phyloP scores from a whole-genome alignment of 2,888 invertebrate species.

The Caenorhabditis plicata region DNA sequence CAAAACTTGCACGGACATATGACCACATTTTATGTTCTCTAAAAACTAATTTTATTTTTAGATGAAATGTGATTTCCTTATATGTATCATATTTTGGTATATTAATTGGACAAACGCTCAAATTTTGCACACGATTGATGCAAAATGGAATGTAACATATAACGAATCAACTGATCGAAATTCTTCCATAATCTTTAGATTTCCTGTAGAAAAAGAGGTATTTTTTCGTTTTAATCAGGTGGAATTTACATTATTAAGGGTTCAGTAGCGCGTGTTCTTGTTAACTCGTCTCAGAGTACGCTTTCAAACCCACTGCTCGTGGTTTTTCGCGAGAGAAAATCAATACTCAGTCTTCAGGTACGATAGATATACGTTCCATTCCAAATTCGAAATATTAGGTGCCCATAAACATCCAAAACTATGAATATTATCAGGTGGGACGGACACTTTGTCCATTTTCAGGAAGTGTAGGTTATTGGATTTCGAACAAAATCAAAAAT shows the following conservation, averaged over 20 bases:
- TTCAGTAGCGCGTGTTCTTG: constrained; percentile 10
- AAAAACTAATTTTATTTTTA: not conserved
- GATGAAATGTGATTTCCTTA: not conserved
- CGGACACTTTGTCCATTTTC: constrained; percentile 44
- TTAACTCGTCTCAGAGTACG: constrained; percentile 15
- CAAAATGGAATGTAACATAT: constrained; percentile 24
- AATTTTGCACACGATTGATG: constrained; percentile 10
- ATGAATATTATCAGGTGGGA: constrained; percentile 30
- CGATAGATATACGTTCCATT: constrained; percentile 1
- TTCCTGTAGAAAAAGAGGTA: constrained; percentile 17
- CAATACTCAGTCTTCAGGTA: constrained; percentile 38
- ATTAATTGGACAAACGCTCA: constrained; percentile 2
- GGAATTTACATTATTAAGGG: constrained; percentile 4
- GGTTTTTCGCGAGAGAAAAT: constrained; percentile 37
- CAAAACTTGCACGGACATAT: no score
- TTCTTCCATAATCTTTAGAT: constrained; percentile 21
- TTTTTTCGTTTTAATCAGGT: not conserved
- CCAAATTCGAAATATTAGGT: constrained; percentile 22
- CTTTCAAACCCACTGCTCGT: constrained; percentile 29
- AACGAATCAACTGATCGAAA: constrained; percentile 7
- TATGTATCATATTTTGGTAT: constrained; percentile 1
- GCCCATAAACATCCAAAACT: constrained; percentile 36
- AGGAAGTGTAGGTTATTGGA: no score
- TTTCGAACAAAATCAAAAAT: no score
- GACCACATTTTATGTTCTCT: no score